Evolutionary conservation across 1,140 invertebrate genomes (phyloP), one percentile per base, ranked within the genome.

Genomic region (Ganaspis sp.): DNA sequence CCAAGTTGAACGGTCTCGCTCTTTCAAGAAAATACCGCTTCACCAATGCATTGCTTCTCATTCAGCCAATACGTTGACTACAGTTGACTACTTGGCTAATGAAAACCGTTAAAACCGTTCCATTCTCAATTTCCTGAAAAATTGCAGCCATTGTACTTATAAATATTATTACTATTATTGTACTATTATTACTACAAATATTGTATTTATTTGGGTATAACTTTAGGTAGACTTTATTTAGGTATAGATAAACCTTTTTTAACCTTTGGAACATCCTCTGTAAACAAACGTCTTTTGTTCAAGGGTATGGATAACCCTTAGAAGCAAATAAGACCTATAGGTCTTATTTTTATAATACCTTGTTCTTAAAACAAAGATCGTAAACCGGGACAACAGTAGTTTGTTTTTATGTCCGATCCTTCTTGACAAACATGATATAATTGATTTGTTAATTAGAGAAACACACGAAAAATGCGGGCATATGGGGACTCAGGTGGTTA

Each of bases 351-450:
- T n/a, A n/a, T n/a, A n/a, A n/a, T n/a, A n/a, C n/a, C n/a, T 85
- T 64, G 75, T 81, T 21, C 70, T 86, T 54, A 85, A 83, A 71
- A 81, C 80, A 45, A 82, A 75, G 75, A 83, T 87, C 72, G 29
- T 70, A 9, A 53, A 81, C 75, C 73, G 84, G 26, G 54, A 81
- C 38, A 83, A 83, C 77, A 29, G 71, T 42, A 78, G 74, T 64
- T 8, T 53, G 49, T 87, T 83, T 75, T 53, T 76, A 26, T 84
- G 69, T 82, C 85, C 86, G 3, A 77, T 84, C n/a, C n/a, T 38
- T 88, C 9, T 84, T 88, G 77, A 85, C 49, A 83, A 74, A 58
- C 73, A 87, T 73, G 34, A 26, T 4, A 54, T 78, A 34, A 80
- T 80, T 0, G 49, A 71, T 37, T 72, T 81, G 21, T 82, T 80